These are phyloP conservation scores for Peromyscus californicus DNA, from an alignment of 2,113 vertebrate species.

Conservation along the genomic window DNA sequence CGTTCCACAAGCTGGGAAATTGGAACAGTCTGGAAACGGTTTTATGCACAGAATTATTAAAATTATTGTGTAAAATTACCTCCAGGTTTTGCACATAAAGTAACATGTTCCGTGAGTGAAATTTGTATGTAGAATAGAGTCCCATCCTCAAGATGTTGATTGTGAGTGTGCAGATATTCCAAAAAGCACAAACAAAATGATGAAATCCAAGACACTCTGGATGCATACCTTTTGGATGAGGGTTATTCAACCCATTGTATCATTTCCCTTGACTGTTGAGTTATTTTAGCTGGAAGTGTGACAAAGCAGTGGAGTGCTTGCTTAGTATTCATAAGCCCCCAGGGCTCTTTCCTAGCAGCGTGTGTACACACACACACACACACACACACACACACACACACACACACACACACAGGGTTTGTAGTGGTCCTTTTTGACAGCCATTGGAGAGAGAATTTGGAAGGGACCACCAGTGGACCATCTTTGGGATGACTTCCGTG, in stretches of 20 bases:
- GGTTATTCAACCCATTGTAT: background rate
- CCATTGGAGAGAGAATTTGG: background rate
- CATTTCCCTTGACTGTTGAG: background rate
- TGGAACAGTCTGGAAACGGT: background rate
- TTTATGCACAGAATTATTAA: background rate
- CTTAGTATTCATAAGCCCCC: background rate
- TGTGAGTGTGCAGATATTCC: background rate
- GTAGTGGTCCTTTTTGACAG: background rate
- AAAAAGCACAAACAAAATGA: background rate
- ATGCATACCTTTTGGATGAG: background rate
- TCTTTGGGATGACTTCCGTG: background rate
- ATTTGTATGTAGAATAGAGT: background rate
- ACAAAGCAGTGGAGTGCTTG: background rate
- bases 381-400: background rate
- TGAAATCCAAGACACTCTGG: background rate
- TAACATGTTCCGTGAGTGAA: background rate
- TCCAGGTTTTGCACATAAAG: background rate
- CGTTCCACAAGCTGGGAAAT: background rate
- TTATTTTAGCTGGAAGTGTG: background rate
- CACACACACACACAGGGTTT: background rate
- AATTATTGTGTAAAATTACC: background rate
- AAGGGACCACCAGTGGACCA: background rate
- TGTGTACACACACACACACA: background rate
- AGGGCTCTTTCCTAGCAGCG: background rate
- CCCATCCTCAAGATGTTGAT: background rate